Evolutionary conservation across 1,140 invertebrate genomes (phyloP), one percentile per base, ranked within the genome.

Genomic region (Temnothorax nylanderi): DNA sequence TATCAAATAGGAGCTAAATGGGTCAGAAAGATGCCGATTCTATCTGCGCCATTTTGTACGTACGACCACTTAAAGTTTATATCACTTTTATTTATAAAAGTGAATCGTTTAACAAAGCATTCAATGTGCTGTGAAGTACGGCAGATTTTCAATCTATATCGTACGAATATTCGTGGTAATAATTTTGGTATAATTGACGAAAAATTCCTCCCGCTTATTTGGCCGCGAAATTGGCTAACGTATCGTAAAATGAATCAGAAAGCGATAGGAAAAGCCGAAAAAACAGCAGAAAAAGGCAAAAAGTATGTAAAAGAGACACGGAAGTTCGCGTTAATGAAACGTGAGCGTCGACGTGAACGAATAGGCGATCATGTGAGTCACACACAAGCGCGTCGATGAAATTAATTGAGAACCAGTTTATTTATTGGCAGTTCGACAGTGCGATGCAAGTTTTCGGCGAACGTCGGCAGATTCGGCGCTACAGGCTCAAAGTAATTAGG

Each of bases 401-500:
- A 91, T 90, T 91, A 91, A 92, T 91, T 84, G 85, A 82, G 88
- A 88, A 91, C 74, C 85, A 90, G 86, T 92, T 91, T 91, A 91
- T 91, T 90, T 91, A 88, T 91, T 81, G 90, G 69, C 49, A 84
- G 56, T 21, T 58, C 51, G 80, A 16, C 16, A n/a, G 44, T 41
- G 69, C 64, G 69, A 64, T 56, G 62, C 58, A 91, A 90, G 77
- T 86, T 90, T 90, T 88, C 58, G 62, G 89, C 84, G 34, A 89
- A 87, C 87, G 84, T 88, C 89, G 78, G 78, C 78, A 54, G 41
- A 90, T 90, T 60, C 37, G n/a, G 75, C 47, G 74, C 65, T 74
- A 44, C 67, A 47, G 37, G 54, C 32, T 32, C 56, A 47, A 69
- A 75, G 89, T 94, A 94, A 95, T 94, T 94, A 92, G 92, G 89